phyloP scores from a whole-genome alignment of 2,888 invertebrate species.

The Coecobrya sp. region DNA sequence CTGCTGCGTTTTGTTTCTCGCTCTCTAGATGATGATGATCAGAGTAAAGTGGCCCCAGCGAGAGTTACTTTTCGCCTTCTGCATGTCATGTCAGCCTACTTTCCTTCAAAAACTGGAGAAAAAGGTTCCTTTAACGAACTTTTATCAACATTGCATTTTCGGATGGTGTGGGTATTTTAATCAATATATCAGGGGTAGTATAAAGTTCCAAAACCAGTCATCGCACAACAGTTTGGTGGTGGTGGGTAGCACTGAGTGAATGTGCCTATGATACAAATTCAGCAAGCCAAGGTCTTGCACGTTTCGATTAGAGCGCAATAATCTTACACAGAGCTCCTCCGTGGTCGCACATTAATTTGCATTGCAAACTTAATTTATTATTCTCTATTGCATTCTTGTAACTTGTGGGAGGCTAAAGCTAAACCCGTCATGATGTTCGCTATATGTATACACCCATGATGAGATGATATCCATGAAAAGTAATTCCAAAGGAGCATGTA shows the following conservation, averaged over 20 bases:
- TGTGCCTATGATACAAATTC: constrained; percentile 4
- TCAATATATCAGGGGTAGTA: background rate
- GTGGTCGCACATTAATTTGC: constrained; percentile 64
- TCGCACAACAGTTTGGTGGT: background rate
- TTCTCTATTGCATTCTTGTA: constrained; percentile 60
- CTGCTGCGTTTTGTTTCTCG: constrained; percentile 42
- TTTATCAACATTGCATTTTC: constrained; percentile 19
- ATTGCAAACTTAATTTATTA: constrained; percentile 72
- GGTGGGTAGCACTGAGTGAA: background rate
- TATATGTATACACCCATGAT: background rate
- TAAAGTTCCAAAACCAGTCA: background rate
- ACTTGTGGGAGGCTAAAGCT: constrained; percentile 35
- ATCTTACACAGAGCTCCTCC: constrained; percentile 14
- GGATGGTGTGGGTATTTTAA: background rate
- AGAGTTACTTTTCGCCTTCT: constrained; percentile 76
- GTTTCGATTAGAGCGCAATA: constrained; percentile 45
- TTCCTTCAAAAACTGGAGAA: constrained; percentile 36
- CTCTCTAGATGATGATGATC: constrained; percentile 50
- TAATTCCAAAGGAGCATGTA: constrained; percentile 18
- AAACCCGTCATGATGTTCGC: constrained; percentile 18
- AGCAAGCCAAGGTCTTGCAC: constrained; percentile 6
- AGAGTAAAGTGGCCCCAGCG: constrained; percentile 70
- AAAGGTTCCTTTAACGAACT: background rate
- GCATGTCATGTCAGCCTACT: constrained; percentile 66
- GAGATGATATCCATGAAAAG: background rate